phyloP scores from a whole-genome alignment of 2,888 invertebrate genomes.

The Luperina testacea region DNA sequence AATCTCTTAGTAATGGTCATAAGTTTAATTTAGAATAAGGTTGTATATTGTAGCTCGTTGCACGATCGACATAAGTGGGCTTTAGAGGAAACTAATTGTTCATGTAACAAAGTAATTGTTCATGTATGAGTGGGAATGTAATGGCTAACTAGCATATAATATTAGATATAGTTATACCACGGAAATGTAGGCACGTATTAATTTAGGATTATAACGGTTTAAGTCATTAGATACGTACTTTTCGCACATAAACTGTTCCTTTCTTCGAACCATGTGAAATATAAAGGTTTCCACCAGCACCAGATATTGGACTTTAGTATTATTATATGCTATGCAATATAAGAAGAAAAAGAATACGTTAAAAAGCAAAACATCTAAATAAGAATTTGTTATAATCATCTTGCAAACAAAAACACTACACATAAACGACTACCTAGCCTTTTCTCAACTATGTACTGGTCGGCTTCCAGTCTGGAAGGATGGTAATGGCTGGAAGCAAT shows the following conservation, averaged over 20 bases:
- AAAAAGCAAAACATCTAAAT: too few species aligned
- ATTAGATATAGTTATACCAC: not conserved
- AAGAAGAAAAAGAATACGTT: too few species aligned
- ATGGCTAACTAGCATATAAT: not conserved
- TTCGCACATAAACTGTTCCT: not conserved
- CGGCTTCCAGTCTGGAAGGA: too few species aligned
- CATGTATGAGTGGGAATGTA: not conserved
- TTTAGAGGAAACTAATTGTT: not conserved
- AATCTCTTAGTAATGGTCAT: conserved; percentile 3
- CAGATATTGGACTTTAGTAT: too few species aligned
- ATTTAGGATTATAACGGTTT: not conserved
- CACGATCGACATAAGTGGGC: not conserved
- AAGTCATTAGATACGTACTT: not conserved
- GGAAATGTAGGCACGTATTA: not conserved
- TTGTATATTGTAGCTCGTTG: conserved; percentile 10
- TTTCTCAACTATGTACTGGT: too few species aligned
- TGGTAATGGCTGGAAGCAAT: not conserved
- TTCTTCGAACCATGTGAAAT: too few species aligned
- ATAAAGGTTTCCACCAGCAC: too few species aligned
- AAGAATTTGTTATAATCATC: too few species aligned
- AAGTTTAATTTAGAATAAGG: conserved; percentile 19
- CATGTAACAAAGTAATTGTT: not conserved
- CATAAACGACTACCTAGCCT: too few species aligned
- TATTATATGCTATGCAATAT: too few species aligned
- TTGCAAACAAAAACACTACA: too few species aligned